Evolutionary conservation across 2,888 invertebrate genomes (phyloP).

Genomic region (Platycheirus albimanus): DNA sequence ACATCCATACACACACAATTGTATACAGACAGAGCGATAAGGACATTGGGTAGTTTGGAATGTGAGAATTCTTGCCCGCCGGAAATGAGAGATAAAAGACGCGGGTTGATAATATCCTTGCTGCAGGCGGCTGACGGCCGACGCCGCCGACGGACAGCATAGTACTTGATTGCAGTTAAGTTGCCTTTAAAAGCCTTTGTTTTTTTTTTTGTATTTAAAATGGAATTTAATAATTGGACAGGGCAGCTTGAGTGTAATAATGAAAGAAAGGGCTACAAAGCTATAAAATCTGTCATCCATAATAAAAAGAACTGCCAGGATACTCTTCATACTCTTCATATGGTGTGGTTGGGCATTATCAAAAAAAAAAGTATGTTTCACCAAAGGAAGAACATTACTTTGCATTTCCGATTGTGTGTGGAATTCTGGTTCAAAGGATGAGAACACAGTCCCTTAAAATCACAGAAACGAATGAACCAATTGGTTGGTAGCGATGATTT

Average conservation of each 20-base stretch:
- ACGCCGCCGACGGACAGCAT: conserved; percentile 5
- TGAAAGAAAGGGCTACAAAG: conserved; percentile 20
- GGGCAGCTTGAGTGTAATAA: conserved; percentile 40
- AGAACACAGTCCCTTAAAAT: conserved; percentile 4
- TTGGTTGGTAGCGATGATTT: neutral
- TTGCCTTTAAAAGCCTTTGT: conserved; percentile 35
- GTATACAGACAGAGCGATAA: too few species aligned
- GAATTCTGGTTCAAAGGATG: conserved; percentile 4
- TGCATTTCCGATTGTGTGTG: conserved; percentile 21
- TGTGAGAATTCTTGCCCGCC: conserved; percentile 11
- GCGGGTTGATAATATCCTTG: conserved; percentile 41
- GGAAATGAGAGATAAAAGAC: conserved; percentile 43
- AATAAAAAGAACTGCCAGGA: conserved; percentile 23
- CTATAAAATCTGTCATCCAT: conserved; percentile 37
- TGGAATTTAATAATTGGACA: conserved; percentile 60
- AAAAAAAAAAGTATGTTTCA: conserved; percentile 20
- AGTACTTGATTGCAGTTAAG: conserved; percentile 54
- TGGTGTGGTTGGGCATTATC: neutral
- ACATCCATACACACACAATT: too few species aligned
- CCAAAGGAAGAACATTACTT: conserved; percentile 37
- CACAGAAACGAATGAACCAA: neutral
- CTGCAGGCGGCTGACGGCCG: conserved; percentile 41
- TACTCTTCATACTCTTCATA: neutral
- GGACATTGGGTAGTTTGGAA: conserved; percentile 15
- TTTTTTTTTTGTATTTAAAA: conserved; percentile 38